A percentile compares a stretch with the other conserved stretches of the same genome.
Conservation (phyloP, 2,113 vertebrate genomes). For the Circaetus cinerascens region DNA sequence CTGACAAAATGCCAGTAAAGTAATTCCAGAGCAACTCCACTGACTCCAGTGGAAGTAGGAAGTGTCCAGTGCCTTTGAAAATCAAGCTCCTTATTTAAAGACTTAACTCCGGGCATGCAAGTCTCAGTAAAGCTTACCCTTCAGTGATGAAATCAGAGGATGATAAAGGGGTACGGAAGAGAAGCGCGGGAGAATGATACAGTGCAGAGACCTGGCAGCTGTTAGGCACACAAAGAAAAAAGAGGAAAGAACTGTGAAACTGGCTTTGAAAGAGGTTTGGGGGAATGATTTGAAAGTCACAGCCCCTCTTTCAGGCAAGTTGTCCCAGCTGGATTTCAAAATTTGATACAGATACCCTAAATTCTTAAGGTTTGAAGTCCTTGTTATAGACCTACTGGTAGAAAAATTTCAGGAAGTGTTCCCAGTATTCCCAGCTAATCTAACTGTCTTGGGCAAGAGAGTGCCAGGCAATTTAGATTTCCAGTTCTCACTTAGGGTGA, state of each 20-base stretch:
- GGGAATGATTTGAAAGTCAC: neutral
- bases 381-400: neutral
- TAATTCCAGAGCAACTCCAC: neutral
- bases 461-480: neutral
- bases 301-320: neutral
- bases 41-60: neutral
- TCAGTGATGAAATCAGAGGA: neutral
- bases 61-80: neutral
- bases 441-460: neutral
- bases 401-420: neutral
- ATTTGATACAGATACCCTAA: neutral
- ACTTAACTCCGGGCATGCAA: neutral
- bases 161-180: neutral
- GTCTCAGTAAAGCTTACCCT: neutral
- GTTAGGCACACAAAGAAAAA: neutral
- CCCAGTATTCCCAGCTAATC: neutral
- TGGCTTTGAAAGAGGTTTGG: neutral
- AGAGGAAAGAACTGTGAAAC: neutral
- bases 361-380: neutral
- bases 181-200: neutral
- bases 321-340: neutral
- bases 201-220: neutral
- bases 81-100: neutral
- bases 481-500: neutral
- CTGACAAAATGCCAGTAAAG: neutral